Conservation (phyloP, 2,797 vertebrate genomes). For the Lacerta viridis region DNA sequence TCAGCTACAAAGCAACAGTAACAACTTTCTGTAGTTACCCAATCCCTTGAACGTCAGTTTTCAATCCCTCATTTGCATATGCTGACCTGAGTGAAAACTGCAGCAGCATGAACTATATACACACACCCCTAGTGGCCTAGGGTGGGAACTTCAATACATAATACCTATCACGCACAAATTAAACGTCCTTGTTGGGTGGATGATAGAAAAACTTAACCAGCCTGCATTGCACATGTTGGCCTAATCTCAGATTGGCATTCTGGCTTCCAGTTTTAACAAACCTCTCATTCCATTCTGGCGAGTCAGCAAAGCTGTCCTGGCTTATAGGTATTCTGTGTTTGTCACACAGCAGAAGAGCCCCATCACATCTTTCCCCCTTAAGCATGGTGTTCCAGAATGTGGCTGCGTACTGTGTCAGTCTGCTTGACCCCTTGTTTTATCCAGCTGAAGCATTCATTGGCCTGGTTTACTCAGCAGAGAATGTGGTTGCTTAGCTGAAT, state of each 20-base stretch:
- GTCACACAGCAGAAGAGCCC: not conserved
- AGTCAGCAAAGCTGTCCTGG: not conserved
- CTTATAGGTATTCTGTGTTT: not conserved
- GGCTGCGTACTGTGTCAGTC: not conserved
- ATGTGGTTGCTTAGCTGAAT: not conserved
- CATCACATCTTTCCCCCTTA: not conserved
- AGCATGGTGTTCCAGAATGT: not conserved
- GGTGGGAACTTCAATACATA: too few relatives aligned
- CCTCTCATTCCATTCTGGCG: not conserved
- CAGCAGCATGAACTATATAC: too few relatives aligned
- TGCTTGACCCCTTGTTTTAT: not conserved
- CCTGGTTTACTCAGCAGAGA: not conserved
- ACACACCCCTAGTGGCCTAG: too few relatives aligned
- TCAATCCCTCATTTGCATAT: too few relatives aligned
- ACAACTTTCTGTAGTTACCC: too few relatives aligned
- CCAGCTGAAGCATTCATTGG: not conserved
- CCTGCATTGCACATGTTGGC: not conserved
- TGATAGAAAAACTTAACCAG: not conserved
- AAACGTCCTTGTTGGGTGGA: not conserved
- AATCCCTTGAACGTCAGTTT: too few relatives aligned
- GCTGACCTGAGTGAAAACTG: too few relatives aligned
- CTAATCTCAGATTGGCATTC: not conserved
- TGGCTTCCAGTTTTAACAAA: not conserved
- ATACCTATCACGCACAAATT: not conserved
- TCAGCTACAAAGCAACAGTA: too few relatives aligned